phyloP scores from a whole-genome alignment of 2,113 vertebrate genomes.

The Nycticryphes semicollaris region DNA sequence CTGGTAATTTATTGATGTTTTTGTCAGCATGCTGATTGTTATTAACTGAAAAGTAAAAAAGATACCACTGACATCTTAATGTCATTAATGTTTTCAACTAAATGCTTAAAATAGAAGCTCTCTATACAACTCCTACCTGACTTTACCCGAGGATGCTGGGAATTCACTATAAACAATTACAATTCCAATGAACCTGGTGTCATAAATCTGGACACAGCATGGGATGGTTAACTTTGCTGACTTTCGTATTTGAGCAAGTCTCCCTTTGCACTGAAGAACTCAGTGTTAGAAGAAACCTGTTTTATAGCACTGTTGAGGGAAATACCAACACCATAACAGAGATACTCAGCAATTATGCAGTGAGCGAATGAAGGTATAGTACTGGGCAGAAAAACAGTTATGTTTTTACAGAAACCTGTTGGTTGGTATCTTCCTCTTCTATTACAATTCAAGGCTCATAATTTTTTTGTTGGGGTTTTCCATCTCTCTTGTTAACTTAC shows the following conservation, averaged over 20 bases:
- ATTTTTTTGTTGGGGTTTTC: not conserved
- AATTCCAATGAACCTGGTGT: not conserved
- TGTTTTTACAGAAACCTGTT: not conserved
- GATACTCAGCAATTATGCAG: not conserved
- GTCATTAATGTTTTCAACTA: conserved; percentile 18
- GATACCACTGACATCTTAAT: not conserved
- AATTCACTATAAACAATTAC: conserved; percentile 15
- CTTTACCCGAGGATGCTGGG: conserved; percentile 12
- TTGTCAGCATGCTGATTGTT: not conserved
- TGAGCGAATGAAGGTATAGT: not conserved
- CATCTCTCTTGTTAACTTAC: not conserved
- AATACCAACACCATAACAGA: not conserved
- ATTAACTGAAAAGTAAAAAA: conserved; percentile 22
- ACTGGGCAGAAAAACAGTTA: not conserved
- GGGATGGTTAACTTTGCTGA: not conserved
- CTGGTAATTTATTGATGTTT: not conserved
- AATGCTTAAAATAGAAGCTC: conserved; percentile 34
- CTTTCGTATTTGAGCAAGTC: not conserved
- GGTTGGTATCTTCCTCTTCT: not conserved
- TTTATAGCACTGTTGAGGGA: not conserved
- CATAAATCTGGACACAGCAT: not conserved
- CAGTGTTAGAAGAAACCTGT: not conserved
- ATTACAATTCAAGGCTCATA: not conserved
- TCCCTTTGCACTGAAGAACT: not conserved
- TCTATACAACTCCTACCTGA: not conserved